Conservation (phyloP, 2,113 vertebrate genomes). For the Atlantisia rogersi region DNA sequence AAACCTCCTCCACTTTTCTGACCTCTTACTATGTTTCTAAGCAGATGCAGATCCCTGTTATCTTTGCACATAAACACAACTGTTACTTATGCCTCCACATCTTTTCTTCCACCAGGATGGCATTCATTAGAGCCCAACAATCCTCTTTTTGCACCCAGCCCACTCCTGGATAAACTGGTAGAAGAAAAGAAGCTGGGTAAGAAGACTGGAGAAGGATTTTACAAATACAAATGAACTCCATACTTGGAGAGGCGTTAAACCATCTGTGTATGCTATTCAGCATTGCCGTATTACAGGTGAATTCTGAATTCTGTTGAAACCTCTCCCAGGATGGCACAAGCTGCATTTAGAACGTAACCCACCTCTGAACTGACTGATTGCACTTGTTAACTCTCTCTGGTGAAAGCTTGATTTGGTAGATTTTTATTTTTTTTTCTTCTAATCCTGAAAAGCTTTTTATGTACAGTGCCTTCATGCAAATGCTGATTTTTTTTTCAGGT, state of each 20-base stretch:
- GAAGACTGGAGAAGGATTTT: slow-evolving; percentile 96
- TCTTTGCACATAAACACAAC: not conserved
- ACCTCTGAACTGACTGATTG: slow-evolving; percentile 18
- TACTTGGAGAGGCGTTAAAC: not conserved
- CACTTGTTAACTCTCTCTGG: not conserved
- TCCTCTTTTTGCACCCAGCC: slow-evolving; percentile 83
- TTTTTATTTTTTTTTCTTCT: not conserved
- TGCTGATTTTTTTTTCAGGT: slow-evolving; percentile 6
- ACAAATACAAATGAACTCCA: slow-evolving; percentile 86
- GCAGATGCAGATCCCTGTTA: not conserved
- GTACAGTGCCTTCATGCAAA: slow-evolving; percentile 73
- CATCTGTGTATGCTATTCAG: not conserved
- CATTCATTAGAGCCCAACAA: slow-evolving; percentile 81
- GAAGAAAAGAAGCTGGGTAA: slow-evolving; percentile 90
- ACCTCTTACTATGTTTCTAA: not conserved
- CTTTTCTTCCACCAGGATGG: slow-evolving; percentile 84
- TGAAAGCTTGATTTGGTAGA: slow-evolving; percentile 30
- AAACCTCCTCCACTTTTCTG: not conserved
- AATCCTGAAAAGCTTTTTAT: slow-evolving; percentile 60
- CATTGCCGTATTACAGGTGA: not conserved
- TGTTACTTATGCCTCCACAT: not conserved
- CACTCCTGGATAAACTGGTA: slow-evolving; percentile 87
- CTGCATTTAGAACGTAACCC: slow-evolving; percentile 11
- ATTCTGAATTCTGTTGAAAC: not conserved
- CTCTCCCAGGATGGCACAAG: not conserved